A percentile compares a stretch with the other conserved stretches of the same genome.
Evolutionary conservation across 2,797 vertebrate genomes (phyloP).

Genomic region (Threskiornis aethiopicus): DNA sequence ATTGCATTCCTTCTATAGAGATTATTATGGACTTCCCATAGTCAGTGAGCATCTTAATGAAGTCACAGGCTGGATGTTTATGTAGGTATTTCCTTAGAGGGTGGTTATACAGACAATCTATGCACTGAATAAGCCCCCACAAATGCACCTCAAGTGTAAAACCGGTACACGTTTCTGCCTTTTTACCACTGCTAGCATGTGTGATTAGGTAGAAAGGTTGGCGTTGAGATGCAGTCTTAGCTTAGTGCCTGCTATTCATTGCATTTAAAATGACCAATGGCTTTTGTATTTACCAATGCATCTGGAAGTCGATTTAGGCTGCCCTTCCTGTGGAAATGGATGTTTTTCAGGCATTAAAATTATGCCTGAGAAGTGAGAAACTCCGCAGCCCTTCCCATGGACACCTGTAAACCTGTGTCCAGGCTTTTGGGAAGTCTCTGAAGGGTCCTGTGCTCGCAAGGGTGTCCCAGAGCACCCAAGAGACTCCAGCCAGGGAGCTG

Average conservation of each 20-base stretch:
- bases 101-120: neutral
- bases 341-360: neutral
- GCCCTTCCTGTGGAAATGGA: neutral
- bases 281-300: neutral
- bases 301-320: neutral
- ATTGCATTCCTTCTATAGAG: slow-evolving; percentile 49
- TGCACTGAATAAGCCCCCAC: neutral
- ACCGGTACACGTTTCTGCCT: neutral
- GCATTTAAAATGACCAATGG: neutral
- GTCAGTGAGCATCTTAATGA: slow-evolving; percentile 38
- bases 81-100: neutral
- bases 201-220: neutral
- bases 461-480: fast-evolving
- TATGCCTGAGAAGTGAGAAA: neutral
- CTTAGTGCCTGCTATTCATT: neutral
- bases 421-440: neutral
- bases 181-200: neutral
- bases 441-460: neutral
- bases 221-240: neutral
- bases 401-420: neutral
- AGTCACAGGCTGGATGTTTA: slow-evolving; percentile 12
- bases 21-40: slow-evolving; percentile 43
- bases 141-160: neutral
- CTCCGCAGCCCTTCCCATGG: neutral
- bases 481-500: fast-evolving